phyloP scores from a whole-genome alignment of 2,113 vertebrate genomes.

The Sula dactylatra region DNA sequence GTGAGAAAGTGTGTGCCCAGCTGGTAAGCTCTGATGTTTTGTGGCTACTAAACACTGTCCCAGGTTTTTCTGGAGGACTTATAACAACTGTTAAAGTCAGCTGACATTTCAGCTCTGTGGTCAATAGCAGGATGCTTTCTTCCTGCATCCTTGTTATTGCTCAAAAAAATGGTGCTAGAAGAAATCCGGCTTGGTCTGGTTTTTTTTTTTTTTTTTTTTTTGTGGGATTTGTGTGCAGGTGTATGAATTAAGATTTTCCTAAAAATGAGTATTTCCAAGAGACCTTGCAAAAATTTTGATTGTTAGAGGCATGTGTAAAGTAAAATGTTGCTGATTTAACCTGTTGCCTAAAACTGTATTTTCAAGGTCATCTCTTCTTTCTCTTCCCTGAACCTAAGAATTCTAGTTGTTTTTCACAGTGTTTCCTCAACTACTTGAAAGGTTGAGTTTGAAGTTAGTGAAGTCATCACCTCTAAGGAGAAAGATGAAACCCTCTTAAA shows the following conservation, averaged over 20 bases:
- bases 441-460: background rate
- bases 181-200: background rate
- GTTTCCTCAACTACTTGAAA: background rate
- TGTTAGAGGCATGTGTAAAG: background rate
- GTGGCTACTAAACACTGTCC: background rate
- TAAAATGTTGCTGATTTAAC: background rate
- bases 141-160: background rate
- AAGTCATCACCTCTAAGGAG: background rate
- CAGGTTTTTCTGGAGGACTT: background rate
- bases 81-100: background rate
- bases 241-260: background rate
- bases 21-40: background rate
- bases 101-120: background rate
- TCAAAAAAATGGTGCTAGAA: background rate
- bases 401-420: background rate
- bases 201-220: background rate
- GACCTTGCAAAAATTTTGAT: background rate
- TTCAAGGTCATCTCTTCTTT: background rate
- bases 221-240: background rate
- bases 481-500: background rate
- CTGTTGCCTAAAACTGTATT: background rate
- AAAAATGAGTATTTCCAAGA: background rate
- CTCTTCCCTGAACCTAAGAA: background rate
- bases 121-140: background rate
- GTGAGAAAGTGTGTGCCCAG: background rate